Evolutionary conservation across 2,888 invertebrate species (phyloP), one percentile per base, ranked within the genome.

Genomic region (Rhynchonema sp.): DNA sequence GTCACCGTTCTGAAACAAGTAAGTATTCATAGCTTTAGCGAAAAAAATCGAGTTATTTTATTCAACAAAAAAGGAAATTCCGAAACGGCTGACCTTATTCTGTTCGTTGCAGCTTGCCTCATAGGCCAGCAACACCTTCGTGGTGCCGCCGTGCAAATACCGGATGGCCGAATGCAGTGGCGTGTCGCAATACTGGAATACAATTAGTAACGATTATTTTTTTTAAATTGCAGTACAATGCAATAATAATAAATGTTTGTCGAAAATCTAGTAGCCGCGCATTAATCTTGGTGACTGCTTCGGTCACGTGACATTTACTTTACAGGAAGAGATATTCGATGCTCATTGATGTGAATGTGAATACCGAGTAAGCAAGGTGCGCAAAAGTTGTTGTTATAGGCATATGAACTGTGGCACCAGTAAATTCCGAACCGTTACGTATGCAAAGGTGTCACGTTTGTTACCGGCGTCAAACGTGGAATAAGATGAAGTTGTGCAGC

Each of bases 111-210:
- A 86, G 84, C 9, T 13, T 17, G 87, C 86, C 66, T 84, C 81
- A 0, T 90, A 92, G 46, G 90, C 90, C 66, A 94, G 84, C 59
- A 94, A 81, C 68, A 94, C 91, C 59, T 92, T 80, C 0, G 90
- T 86, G 62, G 91, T 92, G 1, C 92, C 92, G 0, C 91, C 91
- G 76, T 94, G 94, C 0, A 92, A 92, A 74, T 94, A 92, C 27
- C 92, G 81, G 3, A 90, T 88, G 1, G 90, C 86, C 1, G 92
- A 92, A 75, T 94, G 92, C 29, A 94, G 79, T 0, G 92, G 83
- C 0, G 91, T 89, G 73, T 92, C 92, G 3, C 91, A 91, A 74
- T 91, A 92, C 87, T 88, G 78, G 25, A 79, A 72, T 22, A 22
- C 17, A 55, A 28, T 55, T 9, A 29, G 2, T 53, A 25, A n/a